phyloP scores from a whole-genome alignment of 2,888 invertebrate species.

The Oconnorella tubifera region DNA sequence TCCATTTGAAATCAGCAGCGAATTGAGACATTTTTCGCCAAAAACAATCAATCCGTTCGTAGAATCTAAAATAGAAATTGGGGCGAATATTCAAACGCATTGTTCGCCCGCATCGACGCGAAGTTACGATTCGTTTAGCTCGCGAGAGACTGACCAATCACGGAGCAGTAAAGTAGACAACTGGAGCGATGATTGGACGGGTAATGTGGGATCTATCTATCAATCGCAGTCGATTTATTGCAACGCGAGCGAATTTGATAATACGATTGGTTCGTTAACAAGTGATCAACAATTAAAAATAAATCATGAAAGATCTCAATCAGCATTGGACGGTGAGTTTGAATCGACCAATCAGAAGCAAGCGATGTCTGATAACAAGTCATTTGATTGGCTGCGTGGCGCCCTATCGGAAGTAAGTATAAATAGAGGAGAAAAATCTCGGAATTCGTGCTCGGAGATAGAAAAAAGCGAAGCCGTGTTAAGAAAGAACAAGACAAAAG shows the following conservation, averaged over 20 bases:
- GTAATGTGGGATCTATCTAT: background rate
- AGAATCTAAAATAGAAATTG: background rate
- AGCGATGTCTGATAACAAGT: conserved; percentile 37
- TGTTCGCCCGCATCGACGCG: background rate
- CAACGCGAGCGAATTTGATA: conserved; percentile 7
- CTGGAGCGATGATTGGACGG: too few species aligned
- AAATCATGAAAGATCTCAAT: too few species aligned
- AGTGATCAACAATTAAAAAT: too few species aligned
- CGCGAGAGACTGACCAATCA: background rate
- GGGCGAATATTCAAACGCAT: too few species aligned
- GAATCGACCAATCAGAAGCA: background rate
- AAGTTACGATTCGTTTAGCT: background rate
- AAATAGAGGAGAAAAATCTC: background rate
- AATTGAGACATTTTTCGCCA: conserved; percentile 1
- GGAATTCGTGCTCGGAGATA: background rate
- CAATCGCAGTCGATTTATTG: background rate
- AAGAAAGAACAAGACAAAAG: background rate
- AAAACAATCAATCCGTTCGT: too few species aligned
- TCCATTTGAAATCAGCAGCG: conserved; percentile 26
- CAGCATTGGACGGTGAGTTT: background rate
- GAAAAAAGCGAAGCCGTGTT: background rate
- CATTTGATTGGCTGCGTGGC: conserved; percentile 58
- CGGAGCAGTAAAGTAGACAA: too few species aligned
- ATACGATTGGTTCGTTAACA: background rate
- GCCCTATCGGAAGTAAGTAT: conserved; percentile 44